Evolutionary conservation across 2,797 vertebrate species (phyloP), one percentile per base, ranked within the genome.

Genomic region (Melopsittacus undulatus): DNA sequence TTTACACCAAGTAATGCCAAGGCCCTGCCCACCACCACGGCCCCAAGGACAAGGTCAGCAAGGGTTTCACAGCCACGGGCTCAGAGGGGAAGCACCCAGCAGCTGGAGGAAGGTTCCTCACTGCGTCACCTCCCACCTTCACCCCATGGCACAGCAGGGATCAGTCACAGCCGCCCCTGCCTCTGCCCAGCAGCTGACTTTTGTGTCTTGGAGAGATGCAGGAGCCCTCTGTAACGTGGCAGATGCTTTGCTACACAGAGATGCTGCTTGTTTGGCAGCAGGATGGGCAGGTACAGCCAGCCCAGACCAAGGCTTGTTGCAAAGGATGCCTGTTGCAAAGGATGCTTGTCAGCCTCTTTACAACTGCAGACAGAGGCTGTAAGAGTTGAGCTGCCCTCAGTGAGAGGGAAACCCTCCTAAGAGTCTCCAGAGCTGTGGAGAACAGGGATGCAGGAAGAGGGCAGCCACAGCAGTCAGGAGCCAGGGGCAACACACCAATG

Each of bases 1-100:
- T 52, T 67, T 30, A n/a, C 64, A 43, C 27, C 46, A 54, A 23
- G 19, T 46, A 17, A 38, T 79, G 26, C 52, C 70, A 73, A 32
- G 51, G 11, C 27, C 18, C 62, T 51, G n/a, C 3, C 43, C 59
- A 73, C 48, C 52, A 13, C 20, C 52, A 15, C 4, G 1, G 42
- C 43, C 70, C 57, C 40, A 26, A 9, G 30, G 73, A 10, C 38
- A 36, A 16, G 9, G 18, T 4, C 4, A 15, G 22, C 45, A 34
- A 13, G 32, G 62, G n/a, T 17, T 57, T 46, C 29, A 20, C 0
- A 1, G 76, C n/a, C 1, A 0, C 1, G 0, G 2, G 49, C 21
- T 34, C 76, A 18, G 46, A 27, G 12, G 22, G 20, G 68, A 56
- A 75, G 76, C 0, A 0, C 19, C 52, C 54, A 23, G 42, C 6